Base-by-base conservation (phyloP, 2,797 vertebrate genomes). In the Diglossa cyanea region DNA sequence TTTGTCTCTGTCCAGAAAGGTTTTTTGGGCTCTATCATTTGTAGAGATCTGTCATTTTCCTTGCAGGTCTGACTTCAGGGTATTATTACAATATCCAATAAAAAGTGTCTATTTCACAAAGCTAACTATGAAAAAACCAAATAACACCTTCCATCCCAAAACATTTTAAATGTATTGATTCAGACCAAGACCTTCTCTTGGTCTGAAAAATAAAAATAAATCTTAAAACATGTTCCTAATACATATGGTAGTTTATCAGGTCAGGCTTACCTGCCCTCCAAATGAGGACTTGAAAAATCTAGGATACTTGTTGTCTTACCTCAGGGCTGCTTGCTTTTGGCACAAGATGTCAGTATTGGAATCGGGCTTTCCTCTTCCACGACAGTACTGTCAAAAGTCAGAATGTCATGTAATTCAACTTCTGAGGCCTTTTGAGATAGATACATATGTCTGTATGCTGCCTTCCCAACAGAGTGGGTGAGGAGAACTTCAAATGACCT, bases 401-500 rank as follows among this genome's bases (percentile, higher is more conserved):
- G 17, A 73, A 79, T 82, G 74, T 72, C 8, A 40, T 47, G 24
- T 87, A 25, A 28, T 50, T 76, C 11, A 31, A 3, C 19, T 76
- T 79, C 17, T 31, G 40, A 91, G 23, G 75, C 21, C 60, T 88
- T 88, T 60, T 60, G 65, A 67, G 35, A 55, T 20, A 62, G 23
- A 63, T 60, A 58, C 21, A 76, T 53, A 15, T 33, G 23, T 55
- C 44, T 54, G 7, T n/a, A 25, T 47, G 40, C 57, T 80, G 68
- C 45, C 84, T 85, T 33, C 50, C 42, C 78, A 80, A 33, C 10
- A 72, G 44, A 53, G 17, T 44, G 51, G 44, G 24, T 70, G 88
- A 85, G 74, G 25, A 87, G 74, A 96, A 39, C 63, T 67, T 82
- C 60, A 79, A 79, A 60, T 73, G 25, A 63, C 35, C 83, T 74